Base-by-base conservation (phyloP, 2,113 vertebrate genomes). In the Pao palembangensis region DNA sequence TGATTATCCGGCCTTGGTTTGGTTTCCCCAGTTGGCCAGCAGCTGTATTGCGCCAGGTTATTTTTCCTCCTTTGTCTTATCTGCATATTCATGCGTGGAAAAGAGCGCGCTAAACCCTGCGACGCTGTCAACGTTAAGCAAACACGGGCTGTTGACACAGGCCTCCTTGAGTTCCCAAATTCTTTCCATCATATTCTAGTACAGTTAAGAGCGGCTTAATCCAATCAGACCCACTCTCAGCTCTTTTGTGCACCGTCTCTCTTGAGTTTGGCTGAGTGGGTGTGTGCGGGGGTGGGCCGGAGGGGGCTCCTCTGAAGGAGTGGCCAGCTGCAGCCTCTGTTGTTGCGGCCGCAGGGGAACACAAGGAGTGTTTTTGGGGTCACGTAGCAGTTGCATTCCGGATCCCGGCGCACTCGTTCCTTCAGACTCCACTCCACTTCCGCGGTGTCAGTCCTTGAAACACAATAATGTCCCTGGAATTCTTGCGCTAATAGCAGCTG, bases 161-260 rank as follows among this genome's bases (percentile, higher is more conserved):
- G 80, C 73, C 81, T 78, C 75, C 76, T 80, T 46, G 55, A 71
- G 56, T 80, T 76, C 66, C 77, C 55, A 42, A 80, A 85, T 80
- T 79, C 79, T 75, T 85, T 78, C 76, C 80, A 71, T 75, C 78
- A 74, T 55, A 66, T 69, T 83, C 65, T 67, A 64, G 80, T 61
- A 81, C 75, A 82, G 81, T 81, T 81, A 81, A 85, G 79, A 85
- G 75, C 80, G 64, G 16, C 73, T 77, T 87, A 85, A 88, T 89
- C 86, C 87, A 83, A 78, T 85, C 86, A 90, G 80, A 75, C 60
- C 13, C 8, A 31, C 67, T 75, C 76, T 67, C 51, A 1, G n/a
- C 46, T 76, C 69, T 72, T 85, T 76, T 73, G 51, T 68, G 55
- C 76, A 73, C 48, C 14, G 51, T 69, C 62, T 64, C 58, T 61